Conservation (phyloP, 2,113 vertebrate species). For the Conger conger region DNA sequence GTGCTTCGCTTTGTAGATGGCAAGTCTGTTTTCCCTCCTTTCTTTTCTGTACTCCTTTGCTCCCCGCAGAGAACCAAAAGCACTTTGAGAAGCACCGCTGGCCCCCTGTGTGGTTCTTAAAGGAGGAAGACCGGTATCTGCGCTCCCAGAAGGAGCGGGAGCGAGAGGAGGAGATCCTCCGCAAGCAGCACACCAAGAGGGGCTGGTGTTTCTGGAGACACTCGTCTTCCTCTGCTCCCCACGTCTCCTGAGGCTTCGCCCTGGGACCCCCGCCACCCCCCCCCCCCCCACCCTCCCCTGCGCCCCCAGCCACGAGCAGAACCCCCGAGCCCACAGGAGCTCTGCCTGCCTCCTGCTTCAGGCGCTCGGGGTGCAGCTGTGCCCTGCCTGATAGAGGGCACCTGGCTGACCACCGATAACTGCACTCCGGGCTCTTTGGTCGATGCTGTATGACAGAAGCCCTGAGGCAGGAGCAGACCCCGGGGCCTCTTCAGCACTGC, state of each 20-base stretch:
- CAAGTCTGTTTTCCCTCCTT: background rate
- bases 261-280: background rate
- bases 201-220: conserved; percentile 89
- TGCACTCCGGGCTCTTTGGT: background rate
- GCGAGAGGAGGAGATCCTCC: conserved; percentile 79
- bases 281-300: background rate
- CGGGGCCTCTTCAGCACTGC: background rate
- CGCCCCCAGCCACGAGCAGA: conserved; percentile 16
- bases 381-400: background rate
- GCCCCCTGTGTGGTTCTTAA: conserved; percentile 88
- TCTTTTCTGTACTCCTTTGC: background rate
- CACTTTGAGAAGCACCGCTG: conserved; percentile 86
- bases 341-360: conserved; percentile 51
- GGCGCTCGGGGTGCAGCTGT: conserved; percentile 44
- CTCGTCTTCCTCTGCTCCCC: conserved; percentile 67
- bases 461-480: background rate
- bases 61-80: conserved; percentile 73
- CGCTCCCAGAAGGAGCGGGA: conserved; percentile 81
- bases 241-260: conserved; percentile 66
- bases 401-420: background rate
- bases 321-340: conserved; percentile 37
- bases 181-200: conserved; percentile 81
- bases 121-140: conserved; percentile 85
- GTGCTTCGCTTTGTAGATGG: background rate
- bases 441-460: background rate